Conservation (phyloP, 2,888 invertebrate genomes). For the Agriopis marginaria region DNA sequence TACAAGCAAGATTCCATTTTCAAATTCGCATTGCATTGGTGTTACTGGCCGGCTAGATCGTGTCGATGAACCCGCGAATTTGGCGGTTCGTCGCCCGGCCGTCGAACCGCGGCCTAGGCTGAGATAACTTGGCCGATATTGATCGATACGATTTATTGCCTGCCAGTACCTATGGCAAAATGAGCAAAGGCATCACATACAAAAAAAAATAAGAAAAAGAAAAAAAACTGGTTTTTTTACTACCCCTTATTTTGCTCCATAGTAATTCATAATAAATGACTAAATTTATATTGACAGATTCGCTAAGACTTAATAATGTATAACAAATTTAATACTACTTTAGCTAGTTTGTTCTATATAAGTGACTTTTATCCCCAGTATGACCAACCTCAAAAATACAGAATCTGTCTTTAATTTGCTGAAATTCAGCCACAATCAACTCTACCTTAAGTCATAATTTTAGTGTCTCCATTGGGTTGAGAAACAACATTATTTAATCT, state of each 20-base stretch:
- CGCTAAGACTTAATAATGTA: no score
- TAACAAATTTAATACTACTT: no score
- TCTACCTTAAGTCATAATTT: no score
- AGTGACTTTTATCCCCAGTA: no score
- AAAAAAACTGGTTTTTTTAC: neutral
- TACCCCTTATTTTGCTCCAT: neutral
- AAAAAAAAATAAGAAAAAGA: neutral
- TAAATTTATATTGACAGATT: no score
- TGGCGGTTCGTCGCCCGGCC: conserved; percentile 35
- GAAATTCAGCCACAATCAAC: no score
- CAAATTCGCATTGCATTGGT: conserved; percentile 39
- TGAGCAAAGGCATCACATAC: neutral
- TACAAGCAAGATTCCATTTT: conserved; percentile 4
- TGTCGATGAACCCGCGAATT: conserved; percentile 24
- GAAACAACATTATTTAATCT: no score
- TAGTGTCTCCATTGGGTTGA: no score
- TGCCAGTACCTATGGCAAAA: conserved; percentile 12
- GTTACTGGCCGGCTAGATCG: conserved; percentile 29
- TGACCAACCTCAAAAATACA: no score
- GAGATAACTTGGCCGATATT: conserved; percentile 25
- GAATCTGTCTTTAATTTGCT: no score
- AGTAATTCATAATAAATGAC: no score
- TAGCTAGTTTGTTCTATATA: no score
- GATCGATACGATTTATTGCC: conserved; percentile 21
- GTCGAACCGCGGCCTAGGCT: conserved; percentile 33